Base-by-base conservation (phyloP, 2,797 vertebrate genomes). In the Crocidura indochinensis region DNA sequence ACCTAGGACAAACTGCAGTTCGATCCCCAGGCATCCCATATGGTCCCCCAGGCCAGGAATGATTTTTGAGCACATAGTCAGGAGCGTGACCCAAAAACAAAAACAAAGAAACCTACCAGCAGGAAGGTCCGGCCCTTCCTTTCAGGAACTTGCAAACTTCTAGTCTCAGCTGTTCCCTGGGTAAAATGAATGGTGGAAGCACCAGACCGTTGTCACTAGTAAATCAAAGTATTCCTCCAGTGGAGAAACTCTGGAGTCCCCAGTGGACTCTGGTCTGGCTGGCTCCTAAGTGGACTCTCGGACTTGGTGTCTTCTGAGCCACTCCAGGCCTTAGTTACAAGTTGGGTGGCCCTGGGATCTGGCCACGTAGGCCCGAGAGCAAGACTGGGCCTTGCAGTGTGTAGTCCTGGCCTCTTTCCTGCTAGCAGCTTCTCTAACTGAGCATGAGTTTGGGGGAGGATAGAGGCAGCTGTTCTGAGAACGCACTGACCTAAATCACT, bases 271-370 rank as follows among this genome's bases (percentile, higher is more conserved):
- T 60, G 31, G n/a, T 19, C 20, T 51, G 29, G 6, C n/a, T 78
- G 49, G 17, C 29, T 86, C 44, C 65, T 72, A 38, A 87, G 68
- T 27, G 22, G 46, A 87, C 51, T n/a, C 22, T 72, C 38, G 49
- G 62, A 89, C 1, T 0, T 27, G 24, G 60, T 56, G 49, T 76
- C 76, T 65, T 20, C 4, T 60, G 64, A 72, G 29, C 47, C 9
- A 26, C 53, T 81, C 47, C 56, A 78, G 49, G 78, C 76, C 26
- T 73, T 73, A 74, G 31, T 85, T 87, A 78, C 17, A 81, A 74
- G 72, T 24, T 68, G 65, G 27, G 26, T 69, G 44, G 5, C 31
- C 51, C 60, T 84, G 64, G 22, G 65, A 88, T 51, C 51, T 91
- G 73, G 46, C 31, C 67, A 72, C 73, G 12, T 31, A 84, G 53